phyloP scores from a whole-genome alignment of 1,140 invertebrate species.

The Microplitis demolitor region DNA sequence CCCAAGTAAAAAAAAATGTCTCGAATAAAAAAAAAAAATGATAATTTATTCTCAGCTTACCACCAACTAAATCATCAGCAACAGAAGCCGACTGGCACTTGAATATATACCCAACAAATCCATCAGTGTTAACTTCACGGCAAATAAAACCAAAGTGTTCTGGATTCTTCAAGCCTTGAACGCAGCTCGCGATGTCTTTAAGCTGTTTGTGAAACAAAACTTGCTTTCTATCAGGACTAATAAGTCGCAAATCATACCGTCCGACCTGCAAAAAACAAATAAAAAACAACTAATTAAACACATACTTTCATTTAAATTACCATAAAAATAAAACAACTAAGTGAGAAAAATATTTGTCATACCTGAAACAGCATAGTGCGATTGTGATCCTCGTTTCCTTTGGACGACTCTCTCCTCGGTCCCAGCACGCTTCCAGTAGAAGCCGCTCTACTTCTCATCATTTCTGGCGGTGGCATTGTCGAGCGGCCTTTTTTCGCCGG shows the following conservation, averaged over 20 bases:
- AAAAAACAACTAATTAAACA: constrained; percentile 17
- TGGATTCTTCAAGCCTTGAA: constrained; percentile 78
- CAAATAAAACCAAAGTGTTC: constrained; percentile 96
- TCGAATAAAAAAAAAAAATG: constrained; percentile 2
- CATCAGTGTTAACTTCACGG: constrained; percentile 70
- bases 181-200: constrained; percentile 85
- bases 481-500: constrained; percentile 33
- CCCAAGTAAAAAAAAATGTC: background rate
- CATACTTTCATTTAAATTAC: constrained; percentile 6
- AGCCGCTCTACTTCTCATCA: constrained; percentile 59
- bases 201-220: constrained; percentile 85
- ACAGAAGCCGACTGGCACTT: constrained; percentile 86
- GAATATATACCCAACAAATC: constrained; percentile 86
- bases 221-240: constrained; percentile 90
- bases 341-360: constrained; percentile 38
- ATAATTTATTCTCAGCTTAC: constrained; percentile 54
- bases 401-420: constrained; percentile 50
- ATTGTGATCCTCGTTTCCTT: constrained; percentile 72
- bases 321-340: background rate
- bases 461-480: constrained; percentile 49
- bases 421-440: constrained; percentile 58
- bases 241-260: constrained; percentile 83
- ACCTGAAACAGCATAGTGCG: constrained; percentile 91
- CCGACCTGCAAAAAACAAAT: constrained; percentile 70
- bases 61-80: constrained; percentile 77